A percentile compares a stretch with the other conserved stretches of the same genome.
phyloP scores from a whole-genome alignment of 2,888 invertebrate species.

The Aromia moschata region DNA sequence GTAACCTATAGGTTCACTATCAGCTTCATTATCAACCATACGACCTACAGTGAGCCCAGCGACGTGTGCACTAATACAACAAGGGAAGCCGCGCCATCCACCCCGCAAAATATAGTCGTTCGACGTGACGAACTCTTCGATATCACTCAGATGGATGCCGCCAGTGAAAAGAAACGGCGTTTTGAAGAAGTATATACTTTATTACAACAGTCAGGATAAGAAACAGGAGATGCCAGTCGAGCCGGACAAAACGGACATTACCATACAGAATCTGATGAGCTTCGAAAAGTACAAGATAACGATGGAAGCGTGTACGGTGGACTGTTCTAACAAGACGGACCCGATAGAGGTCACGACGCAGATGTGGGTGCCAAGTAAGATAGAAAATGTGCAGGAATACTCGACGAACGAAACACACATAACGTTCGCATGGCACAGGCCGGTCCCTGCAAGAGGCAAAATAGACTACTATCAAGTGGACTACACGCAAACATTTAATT shows the following conservation, averaged over 20 bases:
- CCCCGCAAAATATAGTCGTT: conserved; percentile 67
- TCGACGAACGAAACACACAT: conserved; percentile 64
- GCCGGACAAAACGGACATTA: conserved; percentile 7
- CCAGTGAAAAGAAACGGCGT: conserved; percentile 79
- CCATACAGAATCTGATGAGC: conserved; percentile 63
- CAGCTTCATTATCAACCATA: conserved; percentile 66
- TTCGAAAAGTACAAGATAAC: conserved; percentile 75
- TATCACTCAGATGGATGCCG: conserved; percentile 73
- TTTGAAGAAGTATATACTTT: conserved; percentile 69
- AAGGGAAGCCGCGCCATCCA: conserved; percentile 72
- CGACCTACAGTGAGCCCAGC: conserved; percentile 67
- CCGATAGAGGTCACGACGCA: conserved; percentile 55
- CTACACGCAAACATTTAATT: conserved; percentile 52
- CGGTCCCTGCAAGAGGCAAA: conserved; percentile 62
- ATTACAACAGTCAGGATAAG: conserved; percentile 33
- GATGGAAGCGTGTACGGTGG: conserved; percentile 76
- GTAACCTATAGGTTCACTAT: conserved; percentile 78
- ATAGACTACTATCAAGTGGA: conserved; percentile 66
- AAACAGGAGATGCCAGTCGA: conserved; percentile 10
- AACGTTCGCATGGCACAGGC: conserved; percentile 63
- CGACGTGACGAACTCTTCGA: conserved; percentile 71
- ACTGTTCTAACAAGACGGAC: conserved; percentile 68
- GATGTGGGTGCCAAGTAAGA: conserved; percentile 59
- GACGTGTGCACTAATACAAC: conserved; percentile 74
- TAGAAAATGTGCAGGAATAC: conserved; percentile 57